A percentile compares a stretch with the other conserved stretches of the same genome.
Evolutionary conservation across 2,888 invertebrate species (phyloP).

Genomic region (Sicus ferrugineus): DNA sequence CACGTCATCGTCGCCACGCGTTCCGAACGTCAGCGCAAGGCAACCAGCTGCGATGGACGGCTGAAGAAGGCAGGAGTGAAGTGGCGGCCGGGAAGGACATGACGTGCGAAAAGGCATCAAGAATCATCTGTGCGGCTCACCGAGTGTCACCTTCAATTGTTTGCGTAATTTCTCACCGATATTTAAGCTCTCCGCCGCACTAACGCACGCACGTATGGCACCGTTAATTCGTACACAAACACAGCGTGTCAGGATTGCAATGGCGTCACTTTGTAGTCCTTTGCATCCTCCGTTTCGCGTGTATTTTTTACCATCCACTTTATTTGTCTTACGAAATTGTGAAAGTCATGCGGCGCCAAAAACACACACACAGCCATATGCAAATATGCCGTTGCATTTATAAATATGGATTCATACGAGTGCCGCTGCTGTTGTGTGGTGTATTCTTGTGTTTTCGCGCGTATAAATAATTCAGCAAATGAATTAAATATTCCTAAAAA

Average conservation of each 20-base stretch:
- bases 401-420: slow-evolving; percentile 24
- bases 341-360: not conserved
- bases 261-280: slow-evolving; percentile 9
- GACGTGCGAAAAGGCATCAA: slow-evolving; percentile 44
- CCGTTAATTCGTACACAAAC: too few species aligned
- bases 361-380: not conserved
- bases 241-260: not conserved
- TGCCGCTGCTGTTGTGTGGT: too few species aligned
- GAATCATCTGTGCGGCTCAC: slow-evolving; percentile 15
- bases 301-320: not conserved
- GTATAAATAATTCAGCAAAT: slow-evolving; percentile 34
- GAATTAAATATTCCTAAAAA: slow-evolving; percentile 29
- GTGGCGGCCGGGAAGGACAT: slow-evolving; percentile 6
- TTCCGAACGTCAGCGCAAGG: not conserved
- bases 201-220: too few species aligned
- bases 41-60: not conserved
- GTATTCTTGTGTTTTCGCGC: slow-evolving; percentile 3
- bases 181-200: slow-evolving; percentile 30
- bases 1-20: slow-evolving; percentile 18
- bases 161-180: slow-evolving; percentile 17
- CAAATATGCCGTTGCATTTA: not conserved
- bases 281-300: not conserved
- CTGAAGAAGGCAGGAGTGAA: not conserved
- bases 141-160: slow-evolving; percentile 33
- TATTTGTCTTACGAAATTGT: slow-evolving; percentile 2